Conservation (phyloP, 2,888 invertebrate genomes). For the Nasonia oneida region DNA sequence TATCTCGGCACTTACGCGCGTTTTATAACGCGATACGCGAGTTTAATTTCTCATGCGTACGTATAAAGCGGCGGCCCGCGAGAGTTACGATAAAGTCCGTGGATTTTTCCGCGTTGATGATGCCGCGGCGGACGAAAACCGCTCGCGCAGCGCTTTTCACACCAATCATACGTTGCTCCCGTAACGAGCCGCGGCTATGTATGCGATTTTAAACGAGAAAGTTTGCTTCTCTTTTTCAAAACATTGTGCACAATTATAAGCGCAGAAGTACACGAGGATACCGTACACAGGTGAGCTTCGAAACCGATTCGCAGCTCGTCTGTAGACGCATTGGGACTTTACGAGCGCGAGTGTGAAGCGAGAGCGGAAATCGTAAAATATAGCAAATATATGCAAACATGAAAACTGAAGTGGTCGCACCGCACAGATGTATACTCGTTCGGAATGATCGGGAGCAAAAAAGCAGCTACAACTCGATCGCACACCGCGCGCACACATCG, state of each 20-base stretch:
- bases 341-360: background rate
- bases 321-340: background rate
- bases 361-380: constrained; percentile 3
- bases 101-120: constrained; percentile 29
- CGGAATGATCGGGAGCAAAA: background rate
- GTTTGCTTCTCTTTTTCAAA: background rate
- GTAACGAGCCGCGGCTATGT: background rate
- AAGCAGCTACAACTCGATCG: background rate
- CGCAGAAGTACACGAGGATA: background rate
- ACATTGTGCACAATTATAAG: background rate
- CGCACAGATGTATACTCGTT: background rate
- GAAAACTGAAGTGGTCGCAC: background rate
- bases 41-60: constrained; percentile 33
- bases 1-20: constrained; percentile 27
- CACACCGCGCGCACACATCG: background rate
- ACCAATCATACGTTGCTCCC: background rate
- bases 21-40: constrained; percentile 45
- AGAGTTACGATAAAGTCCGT: constrained; percentile 31
- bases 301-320: background rate
- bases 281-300: background rate
- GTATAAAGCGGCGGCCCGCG: background rate
- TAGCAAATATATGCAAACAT: background rate
- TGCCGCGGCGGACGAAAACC: background rate
- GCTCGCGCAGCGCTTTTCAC: constrained; percentile 1
- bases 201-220: background rate